These are phyloP conservation scores for Callyntrura guangdongensis DNA, from an alignment of 2,888 invertebrate genomes.

Conservation along the genomic window DNA sequence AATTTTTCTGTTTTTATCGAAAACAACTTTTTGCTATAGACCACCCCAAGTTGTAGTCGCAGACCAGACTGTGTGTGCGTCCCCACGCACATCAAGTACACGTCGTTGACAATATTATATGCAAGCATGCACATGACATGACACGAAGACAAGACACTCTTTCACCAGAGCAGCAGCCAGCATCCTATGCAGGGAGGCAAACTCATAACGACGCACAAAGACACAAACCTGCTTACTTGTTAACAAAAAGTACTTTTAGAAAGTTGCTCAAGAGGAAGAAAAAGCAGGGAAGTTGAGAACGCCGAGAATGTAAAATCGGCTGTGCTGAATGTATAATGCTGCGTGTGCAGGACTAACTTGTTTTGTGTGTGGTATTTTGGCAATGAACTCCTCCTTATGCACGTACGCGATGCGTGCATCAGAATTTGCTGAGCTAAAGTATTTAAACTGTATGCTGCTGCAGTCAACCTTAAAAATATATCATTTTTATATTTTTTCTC, in stretches of 20 bases:
- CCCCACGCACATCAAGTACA: slow-evolving; percentile 5
- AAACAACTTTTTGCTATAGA: no score
- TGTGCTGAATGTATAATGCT: background rate
- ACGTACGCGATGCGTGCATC: background rate
- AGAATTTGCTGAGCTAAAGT: background rate
- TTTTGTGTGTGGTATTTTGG: background rate
- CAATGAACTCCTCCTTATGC: slow-evolving; percentile 37
- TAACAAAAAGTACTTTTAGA: background rate
- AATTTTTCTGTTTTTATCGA: slow-evolving; percentile 12
- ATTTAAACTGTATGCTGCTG: background rate
- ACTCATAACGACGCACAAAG: background rate
- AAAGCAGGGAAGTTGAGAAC: background rate
- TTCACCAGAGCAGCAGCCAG: background rate
- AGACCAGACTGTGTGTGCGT: slow-evolving; percentile 12
- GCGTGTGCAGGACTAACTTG: background rate
- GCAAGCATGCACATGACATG: slow-evolving; percentile 66
- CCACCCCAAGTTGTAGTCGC: background rate
- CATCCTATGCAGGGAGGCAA: background rate
- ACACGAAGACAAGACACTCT: slow-evolving; percentile 34
- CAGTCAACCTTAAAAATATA: background rate
- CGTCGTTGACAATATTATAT: slow-evolving; percentile 59
- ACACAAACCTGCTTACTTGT: no score
- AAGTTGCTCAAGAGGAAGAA: slow-evolving; percentile 35
- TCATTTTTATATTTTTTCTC: slow-evolving; percentile 17
- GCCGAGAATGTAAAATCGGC: background rate